Evolutionary conservation across 1,140 invertebrate genomes (phyloP).

Genomic region (Cydia strobilella): DNA sequence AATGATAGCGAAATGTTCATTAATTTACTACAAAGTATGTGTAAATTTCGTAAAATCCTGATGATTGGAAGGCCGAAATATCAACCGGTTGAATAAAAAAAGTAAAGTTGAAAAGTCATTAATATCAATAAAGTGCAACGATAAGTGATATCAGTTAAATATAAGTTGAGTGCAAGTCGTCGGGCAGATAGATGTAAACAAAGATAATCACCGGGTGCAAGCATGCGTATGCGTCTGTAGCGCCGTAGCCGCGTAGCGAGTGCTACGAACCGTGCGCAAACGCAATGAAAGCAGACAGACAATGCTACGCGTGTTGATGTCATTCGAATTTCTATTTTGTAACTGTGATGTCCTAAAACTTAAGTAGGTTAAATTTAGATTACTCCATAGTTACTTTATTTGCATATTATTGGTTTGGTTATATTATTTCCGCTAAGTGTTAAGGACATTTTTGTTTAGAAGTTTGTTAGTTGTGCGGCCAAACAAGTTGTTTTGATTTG

Average conservation of each 20-base stretch:
- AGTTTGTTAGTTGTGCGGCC: neutral
- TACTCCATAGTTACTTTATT: neutral
- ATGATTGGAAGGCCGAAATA: neutral
- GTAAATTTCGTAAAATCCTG: no score
- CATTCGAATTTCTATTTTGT: no score
- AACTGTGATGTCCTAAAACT: no score
- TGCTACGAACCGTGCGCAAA: neutral
- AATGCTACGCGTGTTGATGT: neutral
- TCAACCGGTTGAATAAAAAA: conserved; percentile 3
- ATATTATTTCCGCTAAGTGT: neutral
- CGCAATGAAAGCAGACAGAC: neutral
- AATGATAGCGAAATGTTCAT: neutral
- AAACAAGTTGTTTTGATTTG: neutral
- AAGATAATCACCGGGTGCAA: conserved; percentile 13
- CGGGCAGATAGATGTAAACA: conserved; percentile 15
- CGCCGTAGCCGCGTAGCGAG: neutral
- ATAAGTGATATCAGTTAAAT: conserved; percentile 14
- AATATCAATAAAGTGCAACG: neutral
- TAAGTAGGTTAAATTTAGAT: no score
- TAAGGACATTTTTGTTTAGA: neutral
- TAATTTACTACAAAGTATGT: neutral
- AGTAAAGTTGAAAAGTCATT: neutral
- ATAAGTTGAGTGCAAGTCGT: conserved; percentile 1
- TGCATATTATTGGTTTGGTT: neutral
- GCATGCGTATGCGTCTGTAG: neutral